Base-by-base conservation (phyloP, 1,140 invertebrate genomes). In the Elymnias hypermnestra region DNA sequence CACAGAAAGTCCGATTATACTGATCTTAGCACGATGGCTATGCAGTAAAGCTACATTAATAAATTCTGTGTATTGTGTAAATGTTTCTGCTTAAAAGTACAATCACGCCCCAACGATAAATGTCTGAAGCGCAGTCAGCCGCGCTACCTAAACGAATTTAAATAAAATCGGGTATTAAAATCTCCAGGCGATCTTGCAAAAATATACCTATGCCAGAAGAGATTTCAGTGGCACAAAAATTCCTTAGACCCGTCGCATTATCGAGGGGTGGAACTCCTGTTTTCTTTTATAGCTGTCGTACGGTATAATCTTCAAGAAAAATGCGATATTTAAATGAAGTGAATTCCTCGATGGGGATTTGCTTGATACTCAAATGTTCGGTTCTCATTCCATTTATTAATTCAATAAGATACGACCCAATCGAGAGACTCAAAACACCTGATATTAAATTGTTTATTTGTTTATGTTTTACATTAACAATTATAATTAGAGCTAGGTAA, bases 301-400 rank as follows among this genome's bases (percentile, higher is more conserved):
- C 72, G 75, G 83, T 86, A 86, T 86, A 86, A 87, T 86, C 83
- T 85, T 83, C 72, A 74, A 81, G 82, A 86, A 86, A 86, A 86
- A 86, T 86, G 83, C 78, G 81, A 86, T 87, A 85, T 86, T 87
- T 85, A 86, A 86, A 87, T 86, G 83, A 87, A 82, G 72, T 62
- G 63, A 83, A 86, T 87, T 86, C 82, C 68, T 68, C 57, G 48
- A 60, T 62, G 67, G 71, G 68, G 68, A 71, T 72, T 72, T 66
- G 54, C 63, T 67, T 66, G 63, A 70, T 70, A 75, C 54, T 51
- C 57, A 45, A 66, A 72, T 66, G 33, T 12, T 72, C 59, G 63
- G 62, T 71, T 74, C 59, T 69, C 62, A 83, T 79, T 79, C 62
- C 50, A 55, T 78, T 77, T 71, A 72, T 72, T 75, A 83, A 77